Conservation (phyloP, 1,140 invertebrate genomes). For the Scaptomyza montana region DNA sequence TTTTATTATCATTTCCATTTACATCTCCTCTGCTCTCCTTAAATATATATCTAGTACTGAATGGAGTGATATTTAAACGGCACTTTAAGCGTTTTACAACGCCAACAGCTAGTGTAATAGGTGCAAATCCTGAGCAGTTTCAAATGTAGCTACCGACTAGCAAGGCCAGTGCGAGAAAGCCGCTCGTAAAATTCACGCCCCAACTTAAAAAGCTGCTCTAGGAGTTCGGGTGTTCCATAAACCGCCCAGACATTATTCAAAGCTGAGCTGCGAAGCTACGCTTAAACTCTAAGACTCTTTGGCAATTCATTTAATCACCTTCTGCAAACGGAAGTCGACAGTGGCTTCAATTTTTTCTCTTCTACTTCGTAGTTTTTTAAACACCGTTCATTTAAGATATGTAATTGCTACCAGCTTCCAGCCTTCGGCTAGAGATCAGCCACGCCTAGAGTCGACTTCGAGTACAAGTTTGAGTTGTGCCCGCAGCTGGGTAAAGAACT, state of each 20-base stretch:
- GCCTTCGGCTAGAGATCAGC: neutral
- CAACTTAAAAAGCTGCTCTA: neutral
- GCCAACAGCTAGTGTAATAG: constrained; percentile 7
- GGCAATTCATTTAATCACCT: constrained; percentile 31
- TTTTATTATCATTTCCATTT: constrained; percentile 3
- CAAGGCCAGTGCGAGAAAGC: constrained; percentile 3
- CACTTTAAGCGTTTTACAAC: constrained; percentile 29
- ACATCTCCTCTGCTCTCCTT: neutral
- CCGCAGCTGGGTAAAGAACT: constrained; percentile 38
- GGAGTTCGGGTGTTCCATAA: neutral
- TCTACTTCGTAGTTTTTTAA: constrained; percentile 2
- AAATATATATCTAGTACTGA: constrained; percentile 13
- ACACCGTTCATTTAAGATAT: neutral
- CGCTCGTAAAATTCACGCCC: constrained; percentile 11
- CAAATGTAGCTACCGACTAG: neutral
- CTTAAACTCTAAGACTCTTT: neutral
- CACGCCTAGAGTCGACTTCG: constrained; percentile 3
- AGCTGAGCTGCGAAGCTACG: neutral
- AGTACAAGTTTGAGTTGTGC: neutral
- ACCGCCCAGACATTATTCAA: constrained; percentile 24
- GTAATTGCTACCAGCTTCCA: constrained; percentile 1
- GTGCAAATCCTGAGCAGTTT: constrained; percentile 12
- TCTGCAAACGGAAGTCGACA: constrained; percentile 29
- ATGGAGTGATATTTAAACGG: constrained; percentile 28
- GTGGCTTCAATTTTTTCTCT: constrained; percentile 1